Evolutionary conservation across 35 echinoderm and acorn worm species (phyloP).

Genomic region (Eucidaris tribuloides): DNA sequence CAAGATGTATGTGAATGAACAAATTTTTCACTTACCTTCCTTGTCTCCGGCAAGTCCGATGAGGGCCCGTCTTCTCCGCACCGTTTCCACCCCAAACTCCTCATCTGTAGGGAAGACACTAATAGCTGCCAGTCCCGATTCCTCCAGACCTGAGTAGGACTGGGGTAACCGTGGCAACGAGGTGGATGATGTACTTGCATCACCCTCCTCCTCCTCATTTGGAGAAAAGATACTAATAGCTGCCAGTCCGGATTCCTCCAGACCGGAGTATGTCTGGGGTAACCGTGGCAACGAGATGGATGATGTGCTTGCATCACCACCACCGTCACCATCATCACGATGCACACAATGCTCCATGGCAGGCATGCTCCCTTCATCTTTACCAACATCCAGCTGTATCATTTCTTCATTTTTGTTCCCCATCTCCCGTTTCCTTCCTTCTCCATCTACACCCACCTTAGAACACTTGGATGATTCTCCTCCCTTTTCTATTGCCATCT

Average conservation of each 20-base stretch:
- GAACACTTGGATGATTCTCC: background rate
- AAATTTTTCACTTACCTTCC: slow-evolving; percentile 11
- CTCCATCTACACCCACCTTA: too few relatives aligned
- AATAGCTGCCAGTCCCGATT: slow-evolving; percentile 28
- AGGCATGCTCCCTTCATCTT: background rate
- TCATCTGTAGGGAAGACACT: slow-evolving; percentile 45
- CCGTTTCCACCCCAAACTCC: slow-evolving; percentile 49
- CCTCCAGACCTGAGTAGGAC: slow-evolving; percentile 1
- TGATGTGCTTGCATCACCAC: background rate
- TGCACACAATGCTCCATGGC: background rate
- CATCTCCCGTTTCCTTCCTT: too few relatives aligned
- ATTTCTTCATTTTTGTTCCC: too few relatives aligned
- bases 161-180: background rate
- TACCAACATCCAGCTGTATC: background rate
- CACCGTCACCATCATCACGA: background rate
- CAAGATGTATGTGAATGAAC: too few relatives aligned
- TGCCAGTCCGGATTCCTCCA: too few relatives aligned
- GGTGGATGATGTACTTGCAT: background rate
- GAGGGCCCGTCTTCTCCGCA: slow-evolving; percentile 20
- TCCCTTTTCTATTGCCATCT: background rate
- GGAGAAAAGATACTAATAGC: too few relatives aligned
- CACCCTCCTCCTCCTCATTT: background rate
- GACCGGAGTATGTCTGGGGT: too few relatives aligned
- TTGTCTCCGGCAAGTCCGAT: slow-evolving; percentile 28
- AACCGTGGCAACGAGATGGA: too few relatives aligned